Evolutionary conservation across 1,140 invertebrate genomes (phyloP).

Genomic region (Trichonephila clavata): DNA sequence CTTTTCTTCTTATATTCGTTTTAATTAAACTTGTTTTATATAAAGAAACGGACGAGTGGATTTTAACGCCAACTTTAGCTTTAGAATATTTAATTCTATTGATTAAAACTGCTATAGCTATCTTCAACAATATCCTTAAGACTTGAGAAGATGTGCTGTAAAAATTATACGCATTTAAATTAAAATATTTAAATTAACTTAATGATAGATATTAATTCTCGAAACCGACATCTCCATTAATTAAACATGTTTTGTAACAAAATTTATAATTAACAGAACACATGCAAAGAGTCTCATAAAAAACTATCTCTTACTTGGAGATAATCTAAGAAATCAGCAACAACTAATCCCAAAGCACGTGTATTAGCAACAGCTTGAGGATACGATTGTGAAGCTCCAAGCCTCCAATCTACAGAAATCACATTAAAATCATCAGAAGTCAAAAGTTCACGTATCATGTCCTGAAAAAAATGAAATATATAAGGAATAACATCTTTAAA

Average conservation of each 20-base stretch:
- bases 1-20: too few relatives aligned
- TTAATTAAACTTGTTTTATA: too few relatives aligned
- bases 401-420: conserved; percentile 91
- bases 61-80: too few relatives aligned
- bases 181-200: not conserved
- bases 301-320: conserved; percentile 82
- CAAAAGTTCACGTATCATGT: conserved; percentile 85
- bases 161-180: not conserved
- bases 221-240: not conserved
- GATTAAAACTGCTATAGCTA: too few relatives aligned
- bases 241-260: not conserved
- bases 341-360: conserved; percentile 90
- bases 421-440: conserved; percentile 87
- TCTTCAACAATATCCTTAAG: too few relatives aligned
- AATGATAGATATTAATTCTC: not conserved
- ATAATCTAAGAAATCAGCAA: conserved; percentile 86
- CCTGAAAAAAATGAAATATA: conserved; percentile 80
- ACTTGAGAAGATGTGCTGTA: too few relatives aligned
- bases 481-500: too few relatives aligned
- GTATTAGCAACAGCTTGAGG: conserved; percentile 94
- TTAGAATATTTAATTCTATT: too few relatives aligned
- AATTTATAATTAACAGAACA: too few relatives aligned
- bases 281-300: not conserved
- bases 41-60: too few relatives aligned
- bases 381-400: conserved; percentile 92